Evolutionary conservation across 2,888 invertebrate species (phyloP), one percentile per base, ranked within the genome.

Genomic region (Lithophane ornitopus): DNA sequence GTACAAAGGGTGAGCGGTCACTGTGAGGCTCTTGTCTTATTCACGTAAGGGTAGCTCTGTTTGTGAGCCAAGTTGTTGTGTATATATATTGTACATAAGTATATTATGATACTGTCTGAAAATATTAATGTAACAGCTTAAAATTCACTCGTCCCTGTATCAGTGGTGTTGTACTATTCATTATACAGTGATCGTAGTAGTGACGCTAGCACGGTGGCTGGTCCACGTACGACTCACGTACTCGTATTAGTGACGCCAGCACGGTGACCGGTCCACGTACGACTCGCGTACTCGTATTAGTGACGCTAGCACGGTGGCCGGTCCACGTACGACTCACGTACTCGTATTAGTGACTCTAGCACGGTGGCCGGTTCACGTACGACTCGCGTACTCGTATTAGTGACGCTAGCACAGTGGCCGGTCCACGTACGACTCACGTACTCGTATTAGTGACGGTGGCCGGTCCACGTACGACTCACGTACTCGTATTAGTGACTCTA

Each of bases 21-120:
- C 34, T 41, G 19, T 22, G 34, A 69, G 58, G 41, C 41, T 68
- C 46, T 63, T n/a, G 54, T 70, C 22, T 66, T 19, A 19, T 75
- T 59, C 69, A 41, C 52, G 22, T 19, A 8, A 65, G 49, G 68
- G 68, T 58, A 81, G 49, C 54, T 61, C 59, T 70, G 41, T 56
- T 61, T 74, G 67, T 71, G 63, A 70, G 73, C 61, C 62, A 63
- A 58, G 58, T 70, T 63, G 65, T 71, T 71, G 69, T 79, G 65
- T 84, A 75, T 80, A 80, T 56, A 54, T 78, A 78, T 67, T 85
- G 87, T 85, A 85, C 59, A 82, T 80, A 80, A 82, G 76, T 65
- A 34, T 63, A 78, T 78, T 70, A 78, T 62, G 70, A 85, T 63
- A 11, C 16, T 70, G 56, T 70, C 70, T 62, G 44, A 78, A 76